phyloP scores from a whole-genome alignment of 1,140 invertebrate species.

The Pseudobourletiella spinata region DNA sequence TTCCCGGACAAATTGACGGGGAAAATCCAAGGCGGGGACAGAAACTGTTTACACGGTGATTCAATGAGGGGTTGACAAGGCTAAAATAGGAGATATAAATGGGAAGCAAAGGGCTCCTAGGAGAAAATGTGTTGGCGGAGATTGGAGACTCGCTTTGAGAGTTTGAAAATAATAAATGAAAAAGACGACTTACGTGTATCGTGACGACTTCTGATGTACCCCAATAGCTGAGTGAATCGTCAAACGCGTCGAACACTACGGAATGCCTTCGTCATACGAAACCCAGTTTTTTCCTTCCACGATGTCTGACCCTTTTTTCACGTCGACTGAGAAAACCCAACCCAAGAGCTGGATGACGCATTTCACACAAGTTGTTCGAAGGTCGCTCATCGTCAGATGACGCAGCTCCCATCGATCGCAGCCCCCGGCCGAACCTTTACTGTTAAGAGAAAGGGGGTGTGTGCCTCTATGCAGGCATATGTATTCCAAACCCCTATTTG shows the following conservation, averaged over 20 bases:
- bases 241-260: slow-evolving; percentile 32
- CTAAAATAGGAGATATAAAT: not conserved
- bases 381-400: slow-evolving; percentile 5
- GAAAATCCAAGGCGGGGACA: too few relatives aligned
- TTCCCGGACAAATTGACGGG: too few relatives aligned
- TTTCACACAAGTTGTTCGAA: not conserved
- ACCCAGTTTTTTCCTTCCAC: slow-evolving; percentile 13
- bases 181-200: slow-evolving; percentile 29
- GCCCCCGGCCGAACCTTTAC: not conserved
- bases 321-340: not conserved
- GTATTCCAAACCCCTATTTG: too few relatives aligned
- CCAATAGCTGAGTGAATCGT: slow-evolving; percentile 34
- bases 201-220: slow-evolving; percentile 28
- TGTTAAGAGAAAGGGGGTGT: too few relatives aligned
- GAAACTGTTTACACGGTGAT: too few relatives aligned
- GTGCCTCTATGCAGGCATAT: not conserved
- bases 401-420: slow-evolving; percentile 1
- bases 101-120: too few relatives aligned
- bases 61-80: too few relatives aligned
- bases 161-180: slow-evolving; percentile 31
- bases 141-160: slow-evolving; percentile 5
- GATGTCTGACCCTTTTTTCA: slow-evolving; percentile 5
- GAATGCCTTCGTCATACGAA: slow-evolving; percentile 34
- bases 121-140: slow-evolving; percentile 8
- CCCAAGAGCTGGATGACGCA: not conserved